These are phyloP conservation scores for Hippolais icterina DNA, from an alignment of 2,113 vertebrate species.

Conservation along the genomic window DNA sequence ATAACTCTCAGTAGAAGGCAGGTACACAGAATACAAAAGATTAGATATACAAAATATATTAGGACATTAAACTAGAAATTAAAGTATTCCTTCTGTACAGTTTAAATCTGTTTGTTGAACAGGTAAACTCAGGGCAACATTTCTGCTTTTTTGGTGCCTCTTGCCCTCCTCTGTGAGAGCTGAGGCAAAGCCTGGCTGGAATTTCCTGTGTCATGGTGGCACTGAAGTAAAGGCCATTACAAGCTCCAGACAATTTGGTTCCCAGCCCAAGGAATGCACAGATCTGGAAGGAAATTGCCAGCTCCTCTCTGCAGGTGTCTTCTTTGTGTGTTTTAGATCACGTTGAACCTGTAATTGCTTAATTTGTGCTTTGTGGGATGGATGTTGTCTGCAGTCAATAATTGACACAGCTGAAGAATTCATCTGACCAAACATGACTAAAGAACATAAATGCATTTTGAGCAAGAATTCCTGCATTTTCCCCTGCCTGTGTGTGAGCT, in stretches of 20 bases:
- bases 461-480: not conserved
- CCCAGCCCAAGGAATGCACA: not conserved
- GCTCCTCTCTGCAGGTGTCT: not conserved
- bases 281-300: not conserved
- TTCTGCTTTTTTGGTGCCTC: not conserved
- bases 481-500: not conserved
- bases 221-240: not conserved
- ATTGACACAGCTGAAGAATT: not conserved
- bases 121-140: not conserved
- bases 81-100: not conserved
- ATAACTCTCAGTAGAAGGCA: not conserved
- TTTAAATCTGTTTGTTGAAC: not conserved
- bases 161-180: not conserved
- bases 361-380: not conserved
- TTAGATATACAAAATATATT: not conserved
- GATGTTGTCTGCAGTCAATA: not conserved
- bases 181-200: not conserved
- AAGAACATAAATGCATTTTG: not conserved
- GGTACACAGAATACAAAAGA: not conserved
- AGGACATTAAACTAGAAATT: not conserved
- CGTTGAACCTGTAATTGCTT: not conserved
- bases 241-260: not conserved
- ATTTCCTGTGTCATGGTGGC: not conserved
- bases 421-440: rapidly evolving
- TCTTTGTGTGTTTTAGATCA: not conserved